Conservation (phyloP, 2,113 vertebrate species). For the Chloropsis hardwickii region DNA sequence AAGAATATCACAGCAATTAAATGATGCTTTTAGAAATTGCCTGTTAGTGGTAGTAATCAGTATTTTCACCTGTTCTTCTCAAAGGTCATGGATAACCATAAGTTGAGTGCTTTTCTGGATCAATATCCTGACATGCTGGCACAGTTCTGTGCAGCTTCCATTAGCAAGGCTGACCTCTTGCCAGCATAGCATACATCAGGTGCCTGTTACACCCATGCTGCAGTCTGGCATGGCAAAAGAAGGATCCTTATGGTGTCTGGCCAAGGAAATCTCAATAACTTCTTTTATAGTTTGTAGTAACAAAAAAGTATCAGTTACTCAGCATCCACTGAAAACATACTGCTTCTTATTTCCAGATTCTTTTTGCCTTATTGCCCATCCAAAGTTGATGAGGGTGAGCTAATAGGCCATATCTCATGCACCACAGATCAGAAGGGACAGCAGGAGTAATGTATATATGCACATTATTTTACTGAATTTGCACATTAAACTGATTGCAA, state of each 20-base stretch:
- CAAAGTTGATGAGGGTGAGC: conserved; percentile 44
- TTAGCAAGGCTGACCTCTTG: neutral
- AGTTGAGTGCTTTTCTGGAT: neutral
- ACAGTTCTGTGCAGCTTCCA: neutral
- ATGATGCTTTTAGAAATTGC: neutral
- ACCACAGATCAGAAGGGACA: conserved; percentile 64
- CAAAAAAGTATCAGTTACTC: neutral
- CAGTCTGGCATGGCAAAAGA: neutral
- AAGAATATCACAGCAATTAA: neutral
- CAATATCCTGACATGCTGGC: neutral
- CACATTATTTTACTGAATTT: neutral
- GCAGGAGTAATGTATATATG: neutral
- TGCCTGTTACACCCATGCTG: neutral
- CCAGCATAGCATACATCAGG: neutral
- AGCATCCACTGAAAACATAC: neutral
- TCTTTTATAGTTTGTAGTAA: neutral
- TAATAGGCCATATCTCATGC: conserved; percentile 47
- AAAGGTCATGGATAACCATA: neutral
- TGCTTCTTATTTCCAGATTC: conserved; percentile 10
- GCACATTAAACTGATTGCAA: neutral
- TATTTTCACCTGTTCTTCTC: neutral
- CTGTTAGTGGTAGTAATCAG: neutral
- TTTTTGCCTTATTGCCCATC: conserved; percentile 59
- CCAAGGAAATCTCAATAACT: neutral
- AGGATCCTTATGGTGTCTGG: neutral